A percentile compares a stretch with the other conserved stretches of the same genome.
Conservation (phyloP, 2,113 vertebrate species). For the Sturnus vulgaris region DNA sequence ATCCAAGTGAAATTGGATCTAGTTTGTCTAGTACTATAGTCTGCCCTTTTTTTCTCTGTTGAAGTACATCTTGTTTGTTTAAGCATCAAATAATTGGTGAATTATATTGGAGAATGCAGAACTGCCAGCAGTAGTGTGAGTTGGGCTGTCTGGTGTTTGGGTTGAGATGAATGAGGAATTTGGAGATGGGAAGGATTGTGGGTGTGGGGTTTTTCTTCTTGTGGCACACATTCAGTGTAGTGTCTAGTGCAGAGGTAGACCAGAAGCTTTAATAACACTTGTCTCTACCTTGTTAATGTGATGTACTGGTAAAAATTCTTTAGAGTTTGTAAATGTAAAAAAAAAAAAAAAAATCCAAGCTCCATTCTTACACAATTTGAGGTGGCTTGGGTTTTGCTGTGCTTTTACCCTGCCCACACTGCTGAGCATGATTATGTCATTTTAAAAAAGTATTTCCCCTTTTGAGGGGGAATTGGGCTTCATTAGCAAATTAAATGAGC, state of each 20-base stretch:
- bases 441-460: not conserved
- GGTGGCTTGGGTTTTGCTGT: not conserved
- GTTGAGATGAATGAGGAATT: not conserved
- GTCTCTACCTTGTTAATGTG: not conserved
- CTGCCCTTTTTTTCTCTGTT: not conserved
- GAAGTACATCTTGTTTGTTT: not conserved
- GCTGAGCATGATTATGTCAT: not conserved
- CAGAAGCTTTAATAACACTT: not conserved
- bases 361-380: not conserved
- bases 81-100: not conserved
- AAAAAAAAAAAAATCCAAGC: not conserved
- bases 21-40: not conserved
- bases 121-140: not conserved
- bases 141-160: not conserved
- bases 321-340: not conserved
- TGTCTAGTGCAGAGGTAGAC: not conserved
- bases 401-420: not conserved
- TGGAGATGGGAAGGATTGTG: not conserved
- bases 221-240: rapidly evolving
- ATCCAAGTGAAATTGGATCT: conserved; percentile 12
- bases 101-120: not conserved
- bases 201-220: not conserved
- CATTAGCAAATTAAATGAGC: conserved; percentile 23
- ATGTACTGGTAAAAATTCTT: not conserved
- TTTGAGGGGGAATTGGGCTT: not conserved